A percentile compares a stretch with the other conserved stretches of the same genome.
Evolutionary conservation across 2,797 vertebrate genomes (phyloP).

Genomic region (Micrastur ruficollis): DNA sequence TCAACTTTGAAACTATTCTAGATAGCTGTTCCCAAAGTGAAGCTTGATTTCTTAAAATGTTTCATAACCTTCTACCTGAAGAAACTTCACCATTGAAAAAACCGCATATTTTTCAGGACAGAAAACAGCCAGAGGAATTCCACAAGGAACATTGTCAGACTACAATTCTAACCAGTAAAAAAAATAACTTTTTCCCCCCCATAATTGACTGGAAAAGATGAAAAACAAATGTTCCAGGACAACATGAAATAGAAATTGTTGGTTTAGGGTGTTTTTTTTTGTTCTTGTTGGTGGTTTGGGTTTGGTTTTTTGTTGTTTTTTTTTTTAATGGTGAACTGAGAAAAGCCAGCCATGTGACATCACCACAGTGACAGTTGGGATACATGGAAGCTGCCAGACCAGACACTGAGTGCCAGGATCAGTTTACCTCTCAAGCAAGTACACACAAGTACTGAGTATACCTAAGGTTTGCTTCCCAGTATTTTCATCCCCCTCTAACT

Average conservation of each 20-base stretch:
- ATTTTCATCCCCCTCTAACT: neutral
- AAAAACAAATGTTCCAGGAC: conserved; percentile 52
- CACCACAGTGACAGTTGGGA: neutral
- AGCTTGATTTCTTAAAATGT: neutral
- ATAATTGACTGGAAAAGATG: conserved; percentile 47
- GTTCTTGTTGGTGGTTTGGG: neutral
- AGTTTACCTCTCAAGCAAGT: neutral
- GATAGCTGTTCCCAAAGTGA: neutral
- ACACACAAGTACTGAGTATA: neutral
- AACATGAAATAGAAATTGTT: conserved; percentile 25
- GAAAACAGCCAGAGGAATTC: conserved; percentile 37
- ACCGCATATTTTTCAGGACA: neutral
- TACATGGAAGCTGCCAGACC: conserved; percentile 14
- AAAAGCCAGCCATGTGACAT: conserved; percentile 27
- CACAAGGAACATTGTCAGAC: conserved; percentile 18
- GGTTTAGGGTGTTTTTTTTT: neutral
- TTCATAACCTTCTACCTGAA: neutral
- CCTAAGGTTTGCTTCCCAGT: neutral
- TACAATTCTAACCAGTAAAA: neutral
- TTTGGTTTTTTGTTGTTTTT: neutral
- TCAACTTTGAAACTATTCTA: neutral
- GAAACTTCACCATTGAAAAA: neutral
- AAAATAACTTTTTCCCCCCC: neutral
- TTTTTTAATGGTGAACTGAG: neutral
- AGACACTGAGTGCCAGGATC: neutral